These are phyloP conservation scores for Mus pahari DNA, from an alignment of 2,113 vertebrate genomes.

Conservation along the genomic window DNA sequence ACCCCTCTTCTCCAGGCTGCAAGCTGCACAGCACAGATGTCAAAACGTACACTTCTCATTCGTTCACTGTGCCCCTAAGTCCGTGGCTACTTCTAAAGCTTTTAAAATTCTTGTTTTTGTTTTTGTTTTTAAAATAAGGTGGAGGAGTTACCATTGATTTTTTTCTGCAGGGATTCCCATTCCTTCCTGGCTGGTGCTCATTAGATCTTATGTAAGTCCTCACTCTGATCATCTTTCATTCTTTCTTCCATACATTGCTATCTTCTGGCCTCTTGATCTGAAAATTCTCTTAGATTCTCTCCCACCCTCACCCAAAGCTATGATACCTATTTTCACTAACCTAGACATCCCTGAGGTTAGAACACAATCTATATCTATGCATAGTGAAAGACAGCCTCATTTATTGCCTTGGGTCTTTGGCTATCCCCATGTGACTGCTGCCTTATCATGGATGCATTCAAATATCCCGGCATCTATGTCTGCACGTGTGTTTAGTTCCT, in stretches of 20 bases:
- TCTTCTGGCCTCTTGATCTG: not conserved
- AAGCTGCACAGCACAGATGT: conserved; percentile 10
- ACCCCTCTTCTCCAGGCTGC: not conserved
- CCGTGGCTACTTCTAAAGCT: conserved; percentile 44
- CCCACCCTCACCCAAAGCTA: not conserved
- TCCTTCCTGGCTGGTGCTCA: not conserved
- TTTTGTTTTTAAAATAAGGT: conserved; percentile 16
- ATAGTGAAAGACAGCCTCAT: not conserved
- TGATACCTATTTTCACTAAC: not conserved
- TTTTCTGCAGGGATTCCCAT: not conserved
- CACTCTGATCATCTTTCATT: not conserved
- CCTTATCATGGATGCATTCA: not conserved
- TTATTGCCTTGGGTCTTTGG: not conserved
- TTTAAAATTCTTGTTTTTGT: not conserved
- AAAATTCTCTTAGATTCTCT: not conserved
- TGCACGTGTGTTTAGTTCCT: conserved; percentile 8
- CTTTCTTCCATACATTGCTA: not conserved
- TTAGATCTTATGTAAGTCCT: not conserved
- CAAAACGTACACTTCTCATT: conserved; percentile 12
- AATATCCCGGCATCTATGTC: not conserved
- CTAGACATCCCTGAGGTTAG: not conserved
- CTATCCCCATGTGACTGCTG: not conserved
- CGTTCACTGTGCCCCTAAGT: conserved; percentile 42
- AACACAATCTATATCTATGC: not conserved
- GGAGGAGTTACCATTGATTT: not conserved